Conservation (phyloP, 2,113 vertebrate genomes). For the Serinus canaria region DNA sequence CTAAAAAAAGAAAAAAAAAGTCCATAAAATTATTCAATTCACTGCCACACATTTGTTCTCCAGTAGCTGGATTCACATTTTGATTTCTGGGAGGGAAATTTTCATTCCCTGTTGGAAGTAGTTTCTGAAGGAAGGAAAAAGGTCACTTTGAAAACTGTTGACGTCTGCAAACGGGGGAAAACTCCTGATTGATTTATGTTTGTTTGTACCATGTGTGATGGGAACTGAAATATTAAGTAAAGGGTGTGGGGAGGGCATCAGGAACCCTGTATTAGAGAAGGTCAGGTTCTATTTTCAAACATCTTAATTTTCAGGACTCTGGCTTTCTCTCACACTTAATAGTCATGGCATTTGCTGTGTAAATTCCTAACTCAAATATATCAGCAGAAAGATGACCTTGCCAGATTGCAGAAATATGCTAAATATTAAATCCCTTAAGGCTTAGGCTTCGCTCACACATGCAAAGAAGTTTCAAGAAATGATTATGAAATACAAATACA, state of each 20-base stretch:
- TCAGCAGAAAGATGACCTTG: constrained; percentile 52
- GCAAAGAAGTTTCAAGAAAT: constrained; percentile 43
- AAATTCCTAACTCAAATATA: constrained; percentile 52
- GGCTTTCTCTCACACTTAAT: constrained; percentile 27
- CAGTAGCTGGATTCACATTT: neutral
- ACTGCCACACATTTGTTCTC: neutral
- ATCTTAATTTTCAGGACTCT: constrained; percentile 16
- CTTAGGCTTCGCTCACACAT: constrained; percentile 25
- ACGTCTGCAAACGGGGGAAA: neutral
- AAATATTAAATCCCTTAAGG: constrained; percentile 47
- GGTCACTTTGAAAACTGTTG: constrained; percentile 18
- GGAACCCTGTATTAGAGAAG: neutral
- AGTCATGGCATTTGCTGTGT: constrained; percentile 27
- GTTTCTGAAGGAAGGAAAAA: neutral
- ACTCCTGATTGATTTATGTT: neutral
- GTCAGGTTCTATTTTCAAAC: constrained; percentile 31
- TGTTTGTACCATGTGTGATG: neutral
- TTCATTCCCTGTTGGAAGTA: neutral
- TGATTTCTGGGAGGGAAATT: neutral
- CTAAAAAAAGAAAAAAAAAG: neutral
- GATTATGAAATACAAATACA: constrained; percentile 19
- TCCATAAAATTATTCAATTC: neutral
- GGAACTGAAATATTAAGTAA: neutral
- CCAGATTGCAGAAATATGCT: constrained; percentile 60
- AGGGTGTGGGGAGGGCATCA: neutral